A percentile compares a stretch with the other conserved stretches of the same genome.
phyloP scores from a whole-genome alignment of 1,140 invertebrate species.

The Zaprionus tsacasi region DNA sequence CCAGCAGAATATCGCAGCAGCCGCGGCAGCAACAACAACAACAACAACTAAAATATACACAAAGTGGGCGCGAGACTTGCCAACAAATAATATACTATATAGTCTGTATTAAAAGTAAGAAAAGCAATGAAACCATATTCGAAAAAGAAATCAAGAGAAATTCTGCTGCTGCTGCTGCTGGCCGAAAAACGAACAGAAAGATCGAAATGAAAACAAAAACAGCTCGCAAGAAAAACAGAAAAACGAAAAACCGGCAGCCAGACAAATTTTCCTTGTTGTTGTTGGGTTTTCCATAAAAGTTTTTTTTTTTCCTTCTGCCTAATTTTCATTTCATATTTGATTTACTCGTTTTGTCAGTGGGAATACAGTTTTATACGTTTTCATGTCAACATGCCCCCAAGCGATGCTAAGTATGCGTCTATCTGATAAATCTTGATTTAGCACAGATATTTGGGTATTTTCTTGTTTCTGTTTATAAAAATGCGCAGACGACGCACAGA shows the following conservation, averaged over 20 bases:
- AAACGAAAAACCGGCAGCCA: constrained; percentile 50
- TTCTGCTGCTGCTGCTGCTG: constrained; percentile 1
- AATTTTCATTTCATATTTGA: constrained; percentile 55
- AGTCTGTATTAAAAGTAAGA: constrained; percentile 9
- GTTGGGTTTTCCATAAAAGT: constrained; percentile 37
- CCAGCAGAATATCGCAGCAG: constrained; percentile 53
- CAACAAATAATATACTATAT: constrained; percentile 39
- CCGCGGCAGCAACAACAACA: constrained; percentile 18
- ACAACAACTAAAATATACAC: constrained; percentile 40
- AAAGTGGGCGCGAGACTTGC: constrained; percentile 48
- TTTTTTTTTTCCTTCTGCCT: constrained; percentile 37
- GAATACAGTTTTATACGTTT: constrained; percentile 17
- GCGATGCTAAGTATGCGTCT: background rate
- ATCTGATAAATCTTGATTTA: constrained; percentile 4
- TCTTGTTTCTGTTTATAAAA: background rate
- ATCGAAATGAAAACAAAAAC: constrained; percentile 34
- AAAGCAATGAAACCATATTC: constrained; percentile 27
- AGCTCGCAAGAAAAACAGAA: constrained; percentile 12
- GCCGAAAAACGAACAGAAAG: background rate
- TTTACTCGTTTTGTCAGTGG: constrained; percentile 59
- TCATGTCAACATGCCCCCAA: background rate
- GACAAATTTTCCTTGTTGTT: constrained; percentile 32
- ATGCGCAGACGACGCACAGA: constrained; percentile 6
- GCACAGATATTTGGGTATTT: background rate
- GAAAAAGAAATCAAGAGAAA: constrained; percentile 29